phyloP scores from a whole-genome alignment of 2,797 vertebrate species.

The Tragelaphus eurycerus region DNA sequence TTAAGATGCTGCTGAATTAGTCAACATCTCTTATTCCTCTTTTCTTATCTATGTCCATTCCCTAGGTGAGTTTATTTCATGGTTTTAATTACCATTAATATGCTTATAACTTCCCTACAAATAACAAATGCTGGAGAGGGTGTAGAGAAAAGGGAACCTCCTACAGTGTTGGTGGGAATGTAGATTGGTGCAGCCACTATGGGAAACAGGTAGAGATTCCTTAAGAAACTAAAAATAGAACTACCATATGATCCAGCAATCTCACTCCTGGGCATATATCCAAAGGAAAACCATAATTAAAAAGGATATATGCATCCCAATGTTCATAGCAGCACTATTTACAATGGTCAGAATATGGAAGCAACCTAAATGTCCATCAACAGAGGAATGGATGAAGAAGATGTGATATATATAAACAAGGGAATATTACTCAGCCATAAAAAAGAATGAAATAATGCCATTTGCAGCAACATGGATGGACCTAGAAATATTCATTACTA shows the following conservation, averaged over 20 bases:
- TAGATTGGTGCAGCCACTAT: background rate
- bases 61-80: background rate
- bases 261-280: background rate
- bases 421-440: too few relatives aligned
- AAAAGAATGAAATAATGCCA: too few relatives aligned
- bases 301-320: too few relatives aligned
- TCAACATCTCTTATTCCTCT: background rate
- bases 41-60: background rate
- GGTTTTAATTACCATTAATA: constrained; percentile 1
- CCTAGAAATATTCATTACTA: too few relatives aligned
- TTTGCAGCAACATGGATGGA: too few relatives aligned
- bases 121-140: background rate
- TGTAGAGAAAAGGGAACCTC: background rate
- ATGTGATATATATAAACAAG: too few relatives aligned
- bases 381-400: too few relatives aligned
- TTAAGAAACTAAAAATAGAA: background rate
- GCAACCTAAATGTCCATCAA: too few relatives aligned
- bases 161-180: background rate
- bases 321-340: too few relatives aligned
- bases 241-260: background rate
- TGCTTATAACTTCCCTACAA: background rate
- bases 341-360: too few relatives aligned
- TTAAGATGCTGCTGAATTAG: background rate
- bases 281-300: too few relatives aligned
- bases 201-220: background rate